Percentiles rank a stretch among this genome's conserved stretches.
Conservation (phyloP, 2,797 vertebrate genomes). For the Peromyscus attwateri region DNA sequence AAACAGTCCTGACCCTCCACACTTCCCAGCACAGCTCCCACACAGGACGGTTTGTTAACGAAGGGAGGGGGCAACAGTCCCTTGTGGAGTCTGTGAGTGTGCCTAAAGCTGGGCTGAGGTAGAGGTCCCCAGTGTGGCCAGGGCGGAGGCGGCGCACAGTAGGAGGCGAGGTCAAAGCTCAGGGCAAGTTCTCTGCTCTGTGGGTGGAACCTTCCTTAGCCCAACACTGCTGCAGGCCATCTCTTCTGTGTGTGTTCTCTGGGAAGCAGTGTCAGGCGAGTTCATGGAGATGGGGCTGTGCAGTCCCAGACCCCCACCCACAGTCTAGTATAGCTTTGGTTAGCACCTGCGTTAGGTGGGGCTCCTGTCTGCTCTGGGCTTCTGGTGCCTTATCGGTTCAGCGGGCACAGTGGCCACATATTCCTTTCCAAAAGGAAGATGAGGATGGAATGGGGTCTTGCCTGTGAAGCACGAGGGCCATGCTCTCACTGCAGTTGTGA, state of each 20-base stretch:
- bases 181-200: not conserved
- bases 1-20: not conserved
- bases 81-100: not conserved
- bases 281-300: not conserved
- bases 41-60: slow-evolving; percentile 8
- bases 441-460: not conserved
- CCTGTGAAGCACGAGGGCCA: not conserved
- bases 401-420: not conserved
- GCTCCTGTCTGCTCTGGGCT: not conserved
- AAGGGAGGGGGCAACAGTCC: not conserved
- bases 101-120: not conserved
- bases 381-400: not conserved
- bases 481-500: not conserved
- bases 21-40: slow-evolving; percentile 42
- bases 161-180: not conserved
- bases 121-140: not conserved
- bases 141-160: not conserved
- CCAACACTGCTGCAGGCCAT: not conserved
- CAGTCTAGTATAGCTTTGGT: not conserved
- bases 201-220: not conserved
- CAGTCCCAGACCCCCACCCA: not conserved
- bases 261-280: not conserved
- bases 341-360: not conserved
- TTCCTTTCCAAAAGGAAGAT: not conserved
- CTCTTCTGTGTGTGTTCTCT: not conserved